phyloP scores from a whole-genome alignment of 2,888 invertebrate species.

The Agrotis segetum region DNA sequence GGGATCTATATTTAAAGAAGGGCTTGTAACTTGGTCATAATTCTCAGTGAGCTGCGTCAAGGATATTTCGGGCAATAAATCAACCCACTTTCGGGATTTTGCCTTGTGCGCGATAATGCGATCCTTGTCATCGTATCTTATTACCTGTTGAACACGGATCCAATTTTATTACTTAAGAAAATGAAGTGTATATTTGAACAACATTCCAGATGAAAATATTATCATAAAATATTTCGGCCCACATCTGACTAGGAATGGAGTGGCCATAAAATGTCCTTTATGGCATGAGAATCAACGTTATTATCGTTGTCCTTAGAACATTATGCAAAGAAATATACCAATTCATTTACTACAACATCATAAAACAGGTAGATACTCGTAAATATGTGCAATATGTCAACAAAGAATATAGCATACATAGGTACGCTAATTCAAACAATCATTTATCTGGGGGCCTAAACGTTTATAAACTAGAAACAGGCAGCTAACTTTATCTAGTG shows the following conservation, averaged over 20 bases:
- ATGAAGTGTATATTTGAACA: slow-evolving; percentile 61
- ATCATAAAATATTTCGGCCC: slow-evolving; percentile 36
- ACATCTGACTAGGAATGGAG: slow-evolving; percentile 11
- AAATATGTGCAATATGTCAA: slow-evolving; percentile 42
- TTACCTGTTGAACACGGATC: slow-evolving; percentile 82
- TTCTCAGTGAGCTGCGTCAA: slow-evolving; percentile 73
- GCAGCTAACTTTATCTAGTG: neutral
- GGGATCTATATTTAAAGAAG: slow-evolving; percentile 48
- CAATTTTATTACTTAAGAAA: slow-evolving; percentile 73
- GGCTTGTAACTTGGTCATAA: slow-evolving; percentile 68
- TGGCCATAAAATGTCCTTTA: slow-evolving; percentile 41
- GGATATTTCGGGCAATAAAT: slow-evolving; percentile 82
- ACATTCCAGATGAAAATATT: slow-evolving; percentile 45
- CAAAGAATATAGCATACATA: slow-evolving; percentile 13
- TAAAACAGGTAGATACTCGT: slow-evolving; percentile 2
- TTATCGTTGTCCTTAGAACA: slow-evolving; percentile 34
- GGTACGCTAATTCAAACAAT: neutral
- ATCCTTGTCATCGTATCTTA: slow-evolving; percentile 83
- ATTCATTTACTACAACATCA: slow-evolving; percentile 24
- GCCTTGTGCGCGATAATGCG: slow-evolving; percentile 79
- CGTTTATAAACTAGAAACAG: neutral
- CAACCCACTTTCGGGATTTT: slow-evolving; percentile 80
- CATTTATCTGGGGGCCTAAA: neutral
- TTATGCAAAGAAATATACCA: slow-evolving; percentile 31
- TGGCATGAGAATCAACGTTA: slow-evolving; percentile 34